phyloP scores from a whole-genome alignment of 2,797 vertebrate species.

The Oceanodroma leucorhoa region DNA sequence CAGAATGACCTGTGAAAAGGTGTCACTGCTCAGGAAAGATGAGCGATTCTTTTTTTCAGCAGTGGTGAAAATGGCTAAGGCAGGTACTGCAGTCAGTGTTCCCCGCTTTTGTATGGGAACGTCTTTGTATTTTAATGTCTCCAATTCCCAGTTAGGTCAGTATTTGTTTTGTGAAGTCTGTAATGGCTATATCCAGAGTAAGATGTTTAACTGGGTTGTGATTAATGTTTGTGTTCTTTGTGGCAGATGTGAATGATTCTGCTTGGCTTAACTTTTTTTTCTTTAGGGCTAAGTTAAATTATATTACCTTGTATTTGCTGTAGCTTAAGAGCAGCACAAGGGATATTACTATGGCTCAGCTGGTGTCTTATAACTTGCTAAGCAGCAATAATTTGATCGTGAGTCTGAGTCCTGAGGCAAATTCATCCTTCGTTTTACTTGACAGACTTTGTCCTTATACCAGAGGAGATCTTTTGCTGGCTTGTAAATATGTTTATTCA shows the following conservation, averaged over 20 bases:
- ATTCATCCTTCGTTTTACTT: neutral
- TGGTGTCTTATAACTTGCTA: slow-evolving; percentile 43
- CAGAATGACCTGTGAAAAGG: neutral
- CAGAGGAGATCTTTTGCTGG: neutral
- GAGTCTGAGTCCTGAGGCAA: neutral
- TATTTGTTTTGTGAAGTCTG: neutral
- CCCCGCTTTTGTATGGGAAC: neutral
- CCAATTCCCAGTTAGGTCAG: neutral
- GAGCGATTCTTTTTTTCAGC: neutral
- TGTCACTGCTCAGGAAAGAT: neutral
- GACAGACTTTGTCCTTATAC: neutral
- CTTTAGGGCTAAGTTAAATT: slow-evolving; percentile 6
- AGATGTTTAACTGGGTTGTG: neutral
- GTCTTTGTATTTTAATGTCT: neutral
- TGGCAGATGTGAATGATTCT: neutral
- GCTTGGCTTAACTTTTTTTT: neutral
- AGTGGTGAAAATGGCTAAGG: neutral
- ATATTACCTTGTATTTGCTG: neutral
- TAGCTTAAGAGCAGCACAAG: neutral
- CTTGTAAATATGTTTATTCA: neutral
- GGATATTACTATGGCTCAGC: neutral
- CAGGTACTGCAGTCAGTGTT: neutral
- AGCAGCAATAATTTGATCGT: neutral
- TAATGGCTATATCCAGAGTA: neutral
- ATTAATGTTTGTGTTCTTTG: neutral